phyloP scores from a whole-genome alignment of 2,797 vertebrate species.

The Anableps anableps region DNA sequence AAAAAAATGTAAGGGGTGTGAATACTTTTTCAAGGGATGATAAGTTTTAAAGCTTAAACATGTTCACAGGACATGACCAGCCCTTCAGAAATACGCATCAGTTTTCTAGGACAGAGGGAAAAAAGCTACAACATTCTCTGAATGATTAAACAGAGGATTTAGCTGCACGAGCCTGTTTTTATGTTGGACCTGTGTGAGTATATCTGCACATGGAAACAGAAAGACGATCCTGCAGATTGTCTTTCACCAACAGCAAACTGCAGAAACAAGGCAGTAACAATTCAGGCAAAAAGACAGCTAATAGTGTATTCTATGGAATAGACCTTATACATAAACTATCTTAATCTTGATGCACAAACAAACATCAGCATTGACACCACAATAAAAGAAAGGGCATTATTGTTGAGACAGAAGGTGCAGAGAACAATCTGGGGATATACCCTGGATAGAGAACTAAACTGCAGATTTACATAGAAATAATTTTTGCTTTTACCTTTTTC shows the following conservation, averaged over 20 bases:
- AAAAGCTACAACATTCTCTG: slow-evolving; percentile 20
- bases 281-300: slow-evolving; percentile 37
- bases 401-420: slow-evolving; percentile 17
- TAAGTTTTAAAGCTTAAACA: not conserved
- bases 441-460: slow-evolving; percentile 31
- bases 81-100: too few species aligned
- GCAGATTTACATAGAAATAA: slow-evolving; percentile 39
- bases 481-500: slow-evolving; percentile 73
- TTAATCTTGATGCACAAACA: slow-evolving; percentile 23
- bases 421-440: slow-evolving; percentile 29
- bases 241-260: slow-evolving; percentile 46
- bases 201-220: slow-evolving; percentile 33
- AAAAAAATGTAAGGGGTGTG: not conserved
- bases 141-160: slow-evolving; percentile 31
- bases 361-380: slow-evolving; percentile 5
- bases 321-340: slow-evolving; percentile 14
- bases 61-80: not conserved
- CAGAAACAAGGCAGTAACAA: slow-evolving; percentile 17
- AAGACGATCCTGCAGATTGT: slow-evolving; percentile 63
- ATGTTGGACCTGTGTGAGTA: slow-evolving; percentile 7
- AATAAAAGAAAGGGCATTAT: slow-evolving; percentile 17
- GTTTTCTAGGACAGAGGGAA: slow-evolving; percentile 3
- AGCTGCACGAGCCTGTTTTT: slow-evolving; percentile 14
- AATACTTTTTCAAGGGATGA: not conserved
- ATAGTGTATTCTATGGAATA: slow-evolving; percentile 21